These are phyloP conservation scores for Macrosiphum euphorbiae DNA, from an alignment of 2,888 invertebrate genomes.

Conservation along the genomic window DNA sequence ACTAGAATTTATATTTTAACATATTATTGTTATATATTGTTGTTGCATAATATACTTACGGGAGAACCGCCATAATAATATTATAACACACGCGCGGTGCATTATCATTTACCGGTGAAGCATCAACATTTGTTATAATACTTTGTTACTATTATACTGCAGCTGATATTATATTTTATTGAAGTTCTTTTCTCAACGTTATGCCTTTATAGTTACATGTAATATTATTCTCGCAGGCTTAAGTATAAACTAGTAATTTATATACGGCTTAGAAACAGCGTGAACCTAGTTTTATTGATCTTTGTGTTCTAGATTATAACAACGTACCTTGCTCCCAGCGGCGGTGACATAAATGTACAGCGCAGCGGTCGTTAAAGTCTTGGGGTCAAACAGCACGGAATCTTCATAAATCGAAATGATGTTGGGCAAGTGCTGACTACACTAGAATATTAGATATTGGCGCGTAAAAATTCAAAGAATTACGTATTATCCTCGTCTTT, in stretches of 20 bases:
- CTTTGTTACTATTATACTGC: not conserved
- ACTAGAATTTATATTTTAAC: not conserved
- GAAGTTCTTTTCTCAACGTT: not conserved
- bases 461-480: not conserved
- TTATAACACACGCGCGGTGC: not conserved
- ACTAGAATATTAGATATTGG: not conserved
- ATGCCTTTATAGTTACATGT: not conserved
- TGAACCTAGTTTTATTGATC: constrained; percentile 16
- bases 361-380: not conserved
- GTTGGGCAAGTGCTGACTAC: not conserved
- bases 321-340: not conserved
- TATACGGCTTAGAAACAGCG: not conserved
- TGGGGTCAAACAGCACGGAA: not conserved
- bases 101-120: not conserved
- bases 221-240: not conserved
- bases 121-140: not conserved
- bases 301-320: constrained; percentile 7
- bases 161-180: constrained; percentile 9
- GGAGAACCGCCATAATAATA: not conserved
- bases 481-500: not conserved
- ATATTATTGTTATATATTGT: not conserved
- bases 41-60: not conserved
- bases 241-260: not conserved
- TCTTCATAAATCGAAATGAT: not conserved
- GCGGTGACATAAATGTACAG: not conserved